Base-by-base conservation (phyloP, 2,888 invertebrate genomes). In the Gibbula magus region DNA sequence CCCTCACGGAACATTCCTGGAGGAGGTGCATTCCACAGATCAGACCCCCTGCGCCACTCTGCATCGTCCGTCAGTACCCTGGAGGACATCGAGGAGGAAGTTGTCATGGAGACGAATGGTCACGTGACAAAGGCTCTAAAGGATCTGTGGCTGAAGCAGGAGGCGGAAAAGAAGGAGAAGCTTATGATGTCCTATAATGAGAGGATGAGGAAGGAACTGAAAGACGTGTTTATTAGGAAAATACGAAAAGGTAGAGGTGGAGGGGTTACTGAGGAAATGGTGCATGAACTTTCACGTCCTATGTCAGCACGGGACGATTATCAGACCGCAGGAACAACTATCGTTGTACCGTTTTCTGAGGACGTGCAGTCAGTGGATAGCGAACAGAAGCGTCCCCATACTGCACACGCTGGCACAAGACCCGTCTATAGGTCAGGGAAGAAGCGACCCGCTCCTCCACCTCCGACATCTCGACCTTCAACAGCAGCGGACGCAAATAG, bases 141-240 rank as follows among this genome's bases (percentile, higher is more conserved):
- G 16, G 79, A 81, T 39, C 73, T 82, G 75, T 52, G 81, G 54
- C 78, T 74, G 39, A 81, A 76, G 22, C 54, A 78, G n/a, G 78
- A 81, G 16, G 82, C 82, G 10, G 81, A 79, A 51, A 74, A 53
- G 66, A 54, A 78, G 32, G 80, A 82, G 45, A 67, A 80, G 73
- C 79, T 84, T 18, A 51, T 84, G 8, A 75, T 76, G 20, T 78
- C 61, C 20, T 84, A 83, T 20, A 75, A 84, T 18, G 81, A 84
- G 54, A 51, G 84, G 22, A 74, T 74, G 74, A 74, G 51, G 16
- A 39, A 39, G 16, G 51, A 45, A 51, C 25, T 74, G 20, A 74
- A 51, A 51, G 74, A 74, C 51, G 25, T 74, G 16, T 51, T 74
- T 18, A 22, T 25, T 7, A 25, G 61, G 29, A 61, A 29, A 25